phyloP scores from a whole-genome alignment of 1,140 invertebrate species.

The Lordiphosa stackelbergi region DNA sequence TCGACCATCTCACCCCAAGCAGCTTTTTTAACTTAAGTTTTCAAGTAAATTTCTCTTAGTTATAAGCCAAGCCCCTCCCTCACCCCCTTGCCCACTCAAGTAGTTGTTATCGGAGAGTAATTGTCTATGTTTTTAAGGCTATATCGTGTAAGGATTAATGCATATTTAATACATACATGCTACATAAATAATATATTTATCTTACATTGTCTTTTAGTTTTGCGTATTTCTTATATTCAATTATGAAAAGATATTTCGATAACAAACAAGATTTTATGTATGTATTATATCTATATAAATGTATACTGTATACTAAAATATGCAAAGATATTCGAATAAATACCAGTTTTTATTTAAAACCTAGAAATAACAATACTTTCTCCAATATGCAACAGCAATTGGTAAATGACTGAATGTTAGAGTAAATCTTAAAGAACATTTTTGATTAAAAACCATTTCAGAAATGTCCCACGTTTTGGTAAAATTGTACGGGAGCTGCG shows the following conservation, averaged over 20 bases:
- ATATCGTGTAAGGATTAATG: conserved; percentile 57
- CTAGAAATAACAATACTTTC: too few species aligned
- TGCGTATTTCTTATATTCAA: conserved; percentile 36
- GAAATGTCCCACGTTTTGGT: too few species aligned
- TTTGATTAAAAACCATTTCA: too few species aligned
- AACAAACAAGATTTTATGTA: conserved; percentile 54
- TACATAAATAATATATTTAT: conserved; percentile 34
- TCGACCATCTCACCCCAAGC: conserved; percentile 24
- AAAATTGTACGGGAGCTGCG: too few species aligned
- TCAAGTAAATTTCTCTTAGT: conserved; percentile 38
- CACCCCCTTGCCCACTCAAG: conserved; percentile 14
- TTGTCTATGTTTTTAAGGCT: conserved; percentile 50
- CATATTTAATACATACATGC: conserved; percentile 51
- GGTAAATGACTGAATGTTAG: too few species aligned
- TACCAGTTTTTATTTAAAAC: conserved; percentile 55
- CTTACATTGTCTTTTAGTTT: conserved; percentile 42
- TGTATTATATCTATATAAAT: conserved; percentile 59
- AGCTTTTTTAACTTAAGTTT: conserved; percentile 37
- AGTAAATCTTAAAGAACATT: too few species aligned
- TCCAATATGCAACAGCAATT: too few species aligned
- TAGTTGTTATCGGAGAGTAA: conserved; percentile 42
- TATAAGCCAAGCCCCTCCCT: conserved; percentile 25
- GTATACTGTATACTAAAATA: conserved; percentile 66
- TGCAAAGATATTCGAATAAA: conserved; percentile 69
- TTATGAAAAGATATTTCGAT: conserved; percentile 10